Conservation (phyloP, 2,797 vertebrate species). For the Malacoctenus gilli region DNA sequence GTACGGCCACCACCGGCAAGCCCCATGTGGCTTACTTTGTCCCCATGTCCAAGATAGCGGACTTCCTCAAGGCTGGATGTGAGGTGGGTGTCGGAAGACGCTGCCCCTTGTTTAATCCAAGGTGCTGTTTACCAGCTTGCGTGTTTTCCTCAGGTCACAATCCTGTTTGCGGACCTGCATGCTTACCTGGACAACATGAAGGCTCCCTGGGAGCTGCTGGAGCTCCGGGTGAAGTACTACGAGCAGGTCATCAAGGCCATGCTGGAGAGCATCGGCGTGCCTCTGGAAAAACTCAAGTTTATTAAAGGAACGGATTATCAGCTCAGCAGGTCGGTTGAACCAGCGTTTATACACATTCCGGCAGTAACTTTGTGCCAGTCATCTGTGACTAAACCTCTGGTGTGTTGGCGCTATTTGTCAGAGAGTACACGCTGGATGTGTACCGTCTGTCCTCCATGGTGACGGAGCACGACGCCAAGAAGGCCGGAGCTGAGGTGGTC, state of each 20-base stretch:
- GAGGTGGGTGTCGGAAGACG: constrained; percentile 82
- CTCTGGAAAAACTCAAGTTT: constrained; percentile 92
- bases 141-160: constrained; percentile 83
- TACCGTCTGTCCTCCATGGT: constrained; percentile 93
- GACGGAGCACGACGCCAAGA: constrained; percentile 97
- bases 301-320: constrained; percentile 93
- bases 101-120: too few relatives aligned
- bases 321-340: constrained; percentile 89
- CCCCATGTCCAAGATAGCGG: constrained; percentile 98
- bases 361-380: neutral
- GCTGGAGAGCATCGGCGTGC: constrained; percentile 94
- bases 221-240: constrained; percentile 91
- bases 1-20: constrained; percentile 95
- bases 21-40: constrained; percentile 98
- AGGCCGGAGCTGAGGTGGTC: constrained; percentile 97
- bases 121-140: too few relatives aligned
- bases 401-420: constrained; percentile 53
- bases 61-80: constrained; percentile 96
- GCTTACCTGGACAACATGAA: constrained; percentile 99
- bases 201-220: constrained; percentile 97
- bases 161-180: constrained; percentile 95
- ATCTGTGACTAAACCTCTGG: neutral
- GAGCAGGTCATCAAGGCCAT: constrained; percentile 95
- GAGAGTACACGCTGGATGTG: constrained; percentile 95
- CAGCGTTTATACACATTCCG: too few relatives aligned